Base-by-base conservation (phyloP, 2,888 invertebrate species). In the Folsomia manolachei region DNA sequence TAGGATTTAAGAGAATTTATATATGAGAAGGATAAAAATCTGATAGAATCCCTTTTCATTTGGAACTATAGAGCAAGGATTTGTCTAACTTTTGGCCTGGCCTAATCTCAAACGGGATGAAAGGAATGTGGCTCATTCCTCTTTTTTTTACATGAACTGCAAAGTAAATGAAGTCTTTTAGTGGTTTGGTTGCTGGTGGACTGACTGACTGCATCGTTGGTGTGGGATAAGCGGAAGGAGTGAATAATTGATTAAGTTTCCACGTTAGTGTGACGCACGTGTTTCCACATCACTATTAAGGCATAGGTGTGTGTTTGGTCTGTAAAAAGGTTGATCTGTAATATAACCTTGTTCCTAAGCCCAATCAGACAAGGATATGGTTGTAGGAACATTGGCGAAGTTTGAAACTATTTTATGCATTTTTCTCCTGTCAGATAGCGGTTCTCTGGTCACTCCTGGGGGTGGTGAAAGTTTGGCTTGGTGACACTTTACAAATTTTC, bases 231-330 rank as follows among this genome's bases (percentile, higher is more conserved):
- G 39, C 39, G 39, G 14, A 14, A 14, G 4, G 62, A 2, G 62
- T 62, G 62, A 62, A 62, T 62, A 62, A 62, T 62, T 62, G 62
- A 62, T 62, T 62, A 62, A 23, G 7, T 62, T 62, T 62, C 24
- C 62, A 62, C 62, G 62, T 62, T 62, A 62, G 62, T 4, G 14
- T 62, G 62, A 62, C 62, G 62, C 62, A 62, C 62, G 62, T 62
- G 62, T 62, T 62, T 62, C n/a, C 7, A 39, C 39, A 9, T 14
- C 14, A 39, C 39, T 14, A 39, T n/a, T n/a, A n/a, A n/a, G n/a
- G 14, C 39, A 39, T 39, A 39, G 7, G 14, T 39, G 14, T 14
- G 39, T 14, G n/a, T n/a, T n/a, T n/a, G n/a, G n/a, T n/a, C n/a
- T n/a, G n/a, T 51, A 51, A 51, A 51, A 51, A 51, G 51, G 14